Conservation (phyloP, 2,113 vertebrate species). For the Cottus gobio region DNA sequence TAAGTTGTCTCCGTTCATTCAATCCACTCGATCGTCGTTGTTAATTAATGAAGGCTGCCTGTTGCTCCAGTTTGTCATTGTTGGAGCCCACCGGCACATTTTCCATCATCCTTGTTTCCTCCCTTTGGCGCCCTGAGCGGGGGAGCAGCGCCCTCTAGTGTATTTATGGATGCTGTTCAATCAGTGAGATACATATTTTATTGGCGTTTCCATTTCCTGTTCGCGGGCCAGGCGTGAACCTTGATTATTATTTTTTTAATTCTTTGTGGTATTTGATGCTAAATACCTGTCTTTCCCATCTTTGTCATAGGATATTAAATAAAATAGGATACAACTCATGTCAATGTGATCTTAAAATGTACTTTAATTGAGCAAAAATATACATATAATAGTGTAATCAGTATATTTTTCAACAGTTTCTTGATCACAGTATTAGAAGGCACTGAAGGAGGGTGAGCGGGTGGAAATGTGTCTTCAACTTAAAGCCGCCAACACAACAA, state of each 20-base stretch:
- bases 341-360: slow-evolving; percentile 4
- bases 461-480: background rate
- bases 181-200: slow-evolving; percentile 21
- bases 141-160: slow-evolving; percentile 68
- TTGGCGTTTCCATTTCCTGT: slow-evolving; percentile 16
- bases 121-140: slow-evolving; percentile 6
- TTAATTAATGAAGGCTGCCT: slow-evolving; percentile 48
- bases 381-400: background rate
- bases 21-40: slow-evolving; percentile 49
- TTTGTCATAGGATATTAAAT: background rate
- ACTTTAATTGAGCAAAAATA: slow-evolving; percentile 50
- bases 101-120: slow-evolving; percentile 8
- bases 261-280: background rate
- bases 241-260: background rate
- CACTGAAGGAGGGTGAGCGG: background rate
- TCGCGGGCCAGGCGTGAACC: slow-evolving; percentile 2
- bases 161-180: slow-evolving; percentile 11
- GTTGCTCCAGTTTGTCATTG: slow-evolving; percentile 37
- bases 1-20: slow-evolving; percentile 27
- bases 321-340: slow-evolving; percentile 12
- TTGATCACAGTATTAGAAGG: background rate
- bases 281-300: background rate
- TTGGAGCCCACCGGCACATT: slow-evolving; percentile 31
- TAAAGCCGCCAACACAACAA: background rate
- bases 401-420: background rate